phyloP scores from a whole-genome alignment of 1,140 invertebrate species.

The Nylanderia fulva region DNA sequence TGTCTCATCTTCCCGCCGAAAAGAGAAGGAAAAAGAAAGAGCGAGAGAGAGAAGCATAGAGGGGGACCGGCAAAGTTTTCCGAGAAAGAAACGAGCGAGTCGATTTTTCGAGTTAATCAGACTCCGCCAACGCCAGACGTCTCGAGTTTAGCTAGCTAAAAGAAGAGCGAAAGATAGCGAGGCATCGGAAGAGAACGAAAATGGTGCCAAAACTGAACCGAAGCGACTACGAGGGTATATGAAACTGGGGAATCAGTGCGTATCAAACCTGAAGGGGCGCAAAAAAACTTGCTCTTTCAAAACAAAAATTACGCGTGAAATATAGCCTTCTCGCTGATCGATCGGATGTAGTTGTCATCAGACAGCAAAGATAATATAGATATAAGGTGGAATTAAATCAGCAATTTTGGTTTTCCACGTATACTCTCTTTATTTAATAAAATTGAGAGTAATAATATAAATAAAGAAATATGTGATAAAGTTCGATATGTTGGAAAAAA shows the following conservation, averaged over 20 bases:
- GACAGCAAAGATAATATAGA: constrained; percentile 17
- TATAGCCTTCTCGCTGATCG: constrained; percentile 26
- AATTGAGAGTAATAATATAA: not conserved
- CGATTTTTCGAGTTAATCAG: constrained; percentile 80
- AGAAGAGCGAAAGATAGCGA: constrained; percentile 49
- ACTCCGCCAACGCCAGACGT: constrained; percentile 79
- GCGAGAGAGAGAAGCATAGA: constrained; percentile 4
- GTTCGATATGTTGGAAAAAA: not conserved
- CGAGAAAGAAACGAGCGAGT: constrained; percentile 41
- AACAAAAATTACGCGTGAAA: constrained; percentile 18
- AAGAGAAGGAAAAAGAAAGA: constrained; percentile 12
- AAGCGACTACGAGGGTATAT: not conserved
- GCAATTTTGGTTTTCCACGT: constrained; percentile 5
- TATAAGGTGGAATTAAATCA: not conserved
- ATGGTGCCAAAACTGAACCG: constrained; percentile 32
- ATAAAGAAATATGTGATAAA: not conserved
- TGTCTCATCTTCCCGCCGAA: constrained; percentile 51
- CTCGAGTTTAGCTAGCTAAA: constrained; percentile 73
- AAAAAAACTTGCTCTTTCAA: constrained; percentile 19
- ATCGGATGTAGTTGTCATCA: constrained; percentile 39
- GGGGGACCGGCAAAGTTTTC: not conserved
- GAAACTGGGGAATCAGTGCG: constrained; percentile 38
- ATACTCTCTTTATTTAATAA: no score
- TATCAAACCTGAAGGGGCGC: constrained; percentile 27
- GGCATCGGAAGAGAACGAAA: constrained; percentile 45